These are phyloP conservation scores for Acanthornis magna DNA, from an alignment of 2,797 vertebrate species.

Conservation along the genomic window DNA sequence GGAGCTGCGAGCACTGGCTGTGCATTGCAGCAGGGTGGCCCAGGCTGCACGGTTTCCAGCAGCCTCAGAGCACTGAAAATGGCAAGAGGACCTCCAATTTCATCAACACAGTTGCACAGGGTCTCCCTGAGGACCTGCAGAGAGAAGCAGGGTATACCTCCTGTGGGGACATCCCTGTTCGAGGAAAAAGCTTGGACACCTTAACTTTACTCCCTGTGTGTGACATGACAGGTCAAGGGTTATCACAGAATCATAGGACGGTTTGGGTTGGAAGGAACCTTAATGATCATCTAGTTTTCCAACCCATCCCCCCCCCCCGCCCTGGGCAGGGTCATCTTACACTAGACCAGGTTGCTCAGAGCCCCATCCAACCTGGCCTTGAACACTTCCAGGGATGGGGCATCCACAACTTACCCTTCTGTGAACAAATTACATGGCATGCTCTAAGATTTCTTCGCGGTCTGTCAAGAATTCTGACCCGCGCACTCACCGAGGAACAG, in stretches of 20 bases:
- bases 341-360: not conserved
- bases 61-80: not conserved
- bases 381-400: not conserved
- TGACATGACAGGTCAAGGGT: not conserved
- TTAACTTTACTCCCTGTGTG: not conserved
- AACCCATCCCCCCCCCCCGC: rapidly evolving
- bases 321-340: not conserved
- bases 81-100: rapidly evolving
- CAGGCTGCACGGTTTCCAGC: not conserved
- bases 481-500: rapidly evolving
- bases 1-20: not conserved
- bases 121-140: not conserved
- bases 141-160: not conserved
- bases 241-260: not conserved
- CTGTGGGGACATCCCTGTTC: rapidly evolving
- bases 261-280: not conserved
- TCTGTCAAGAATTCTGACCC: not conserved
- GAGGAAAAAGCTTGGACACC: not conserved
- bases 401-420: rapidly evolving
- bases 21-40: not conserved
- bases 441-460: not conserved
- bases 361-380: not conserved
- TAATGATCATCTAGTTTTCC: not conserved
- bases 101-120: not conserved
- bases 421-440: not conserved